Evolutionary conservation across 2,888 invertebrate species (phyloP).

Genomic region (Hydrotaea cyrtoneurina): DNA sequence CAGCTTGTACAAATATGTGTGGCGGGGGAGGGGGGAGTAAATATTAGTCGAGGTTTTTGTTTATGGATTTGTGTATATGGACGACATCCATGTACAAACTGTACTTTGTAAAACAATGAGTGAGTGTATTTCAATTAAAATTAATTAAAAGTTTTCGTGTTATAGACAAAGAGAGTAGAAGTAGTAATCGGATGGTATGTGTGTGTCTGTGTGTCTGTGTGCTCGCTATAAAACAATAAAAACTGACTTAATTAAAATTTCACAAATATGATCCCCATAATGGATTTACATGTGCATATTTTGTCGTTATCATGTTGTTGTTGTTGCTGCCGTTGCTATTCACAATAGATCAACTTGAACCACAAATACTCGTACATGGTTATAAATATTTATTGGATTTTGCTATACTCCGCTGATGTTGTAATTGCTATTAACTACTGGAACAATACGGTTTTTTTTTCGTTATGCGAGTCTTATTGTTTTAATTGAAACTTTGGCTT

Average conservation of each 20-base stretch:
- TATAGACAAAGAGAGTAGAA: constrained; percentile 2
- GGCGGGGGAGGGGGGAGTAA: not conserved
- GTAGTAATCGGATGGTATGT: no score
- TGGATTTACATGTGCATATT: constrained; percentile 50
- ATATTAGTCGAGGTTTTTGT: not conserved
- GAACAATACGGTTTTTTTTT: not conserved
- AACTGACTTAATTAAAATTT: constrained; percentile 59
- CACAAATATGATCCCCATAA: constrained; percentile 55
- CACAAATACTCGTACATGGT: constrained; percentile 35
- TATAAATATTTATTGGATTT: constrained; percentile 56
- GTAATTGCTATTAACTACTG: not conserved
- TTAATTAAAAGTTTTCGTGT: constrained; percentile 65
- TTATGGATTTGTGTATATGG: constrained; percentile 1
- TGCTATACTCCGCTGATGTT: not conserved
- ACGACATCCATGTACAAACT: constrained; percentile 36
- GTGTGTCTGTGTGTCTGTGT: no score
- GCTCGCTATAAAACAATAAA: constrained; percentile 42
- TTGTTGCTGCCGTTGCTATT: constrained; percentile 8
- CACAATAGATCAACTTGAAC: constrained; percentile 57
- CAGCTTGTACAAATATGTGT: not conserved
- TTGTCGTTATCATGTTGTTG: constrained; percentile 10
- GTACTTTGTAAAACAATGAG: constrained; percentile 65
- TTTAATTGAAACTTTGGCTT: constrained; percentile 12
- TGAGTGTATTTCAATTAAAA: constrained; percentile 63
- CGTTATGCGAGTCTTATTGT: constrained; percentile 19